phyloP scores from a whole-genome alignment of 2,888 invertebrate species.

The Drosophila macrospina region DNA sequence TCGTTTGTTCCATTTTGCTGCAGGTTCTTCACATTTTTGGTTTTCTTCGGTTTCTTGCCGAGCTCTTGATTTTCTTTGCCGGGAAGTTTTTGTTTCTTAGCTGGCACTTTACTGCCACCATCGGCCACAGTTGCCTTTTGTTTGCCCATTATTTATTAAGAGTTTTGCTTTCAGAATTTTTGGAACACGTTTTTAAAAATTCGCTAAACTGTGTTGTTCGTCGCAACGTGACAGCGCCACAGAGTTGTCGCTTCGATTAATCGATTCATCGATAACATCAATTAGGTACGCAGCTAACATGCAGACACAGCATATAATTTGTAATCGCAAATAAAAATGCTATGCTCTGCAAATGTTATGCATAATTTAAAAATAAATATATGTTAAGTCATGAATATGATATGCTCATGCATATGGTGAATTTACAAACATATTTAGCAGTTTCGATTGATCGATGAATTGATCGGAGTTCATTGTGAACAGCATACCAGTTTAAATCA shows the following conservation, averaged over 20 bases:
- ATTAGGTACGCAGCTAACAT: neutral
- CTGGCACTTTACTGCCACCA: neutral
- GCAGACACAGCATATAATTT: neutral
- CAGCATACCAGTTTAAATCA: conserved; percentile 22
- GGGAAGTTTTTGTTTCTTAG: neutral
- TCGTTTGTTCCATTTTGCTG: neutral
- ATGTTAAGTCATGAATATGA: too few species aligned
- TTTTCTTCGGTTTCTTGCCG: neutral
- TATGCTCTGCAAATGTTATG: neutral
- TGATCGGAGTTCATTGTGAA: neutral
- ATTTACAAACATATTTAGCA: neutral
- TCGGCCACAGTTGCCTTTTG: conserved; percentile 2
- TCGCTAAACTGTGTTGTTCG: neutral
- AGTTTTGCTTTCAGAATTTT: neutral
- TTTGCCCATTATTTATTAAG: conserved; percentile 5
- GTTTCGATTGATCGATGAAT: conserved; percentile 9
- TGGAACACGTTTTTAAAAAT: conserved; percentile 35
- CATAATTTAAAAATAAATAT: neutral
- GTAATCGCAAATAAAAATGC: neutral
- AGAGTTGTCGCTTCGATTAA: conserved; percentile 15
- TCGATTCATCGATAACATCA: conserved; percentile 3
- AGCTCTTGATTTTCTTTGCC: conserved; percentile 2
- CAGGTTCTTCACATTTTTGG: neutral
- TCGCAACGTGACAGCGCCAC: conserved; percentile 6
- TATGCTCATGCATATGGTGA: neutral